phyloP scores from a whole-genome alignment of 1,140 invertebrate genomes.

The Antheraea mylitta region DNA sequence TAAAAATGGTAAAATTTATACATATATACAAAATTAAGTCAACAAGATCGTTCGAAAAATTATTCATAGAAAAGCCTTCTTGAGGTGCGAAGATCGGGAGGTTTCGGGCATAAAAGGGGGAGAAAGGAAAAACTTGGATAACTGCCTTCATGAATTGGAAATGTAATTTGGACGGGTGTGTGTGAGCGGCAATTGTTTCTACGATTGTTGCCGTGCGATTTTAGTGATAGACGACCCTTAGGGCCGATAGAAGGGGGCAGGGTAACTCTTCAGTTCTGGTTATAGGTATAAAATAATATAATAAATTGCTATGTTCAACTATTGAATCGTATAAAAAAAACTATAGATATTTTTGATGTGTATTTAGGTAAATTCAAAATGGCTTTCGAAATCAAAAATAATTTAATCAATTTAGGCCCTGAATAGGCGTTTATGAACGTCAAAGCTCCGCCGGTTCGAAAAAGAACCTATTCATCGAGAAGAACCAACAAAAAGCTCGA shows the following conservation, averaged over 20 bases:
- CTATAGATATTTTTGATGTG: no score
- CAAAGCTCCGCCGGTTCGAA: no score
- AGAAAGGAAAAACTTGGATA: conserved; percentile 40
- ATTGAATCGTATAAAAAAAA: no score
- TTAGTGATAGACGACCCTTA: conserved; percentile 35
- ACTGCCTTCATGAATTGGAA: conserved; percentile 73
- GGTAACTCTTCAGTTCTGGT: no score
- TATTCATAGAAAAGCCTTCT: conserved; percentile 67
- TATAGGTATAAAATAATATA: no score
- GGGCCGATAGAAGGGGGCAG: not conserved
- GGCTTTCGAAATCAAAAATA: no score
- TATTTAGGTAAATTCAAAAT: no score
- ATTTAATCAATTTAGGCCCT: no score
- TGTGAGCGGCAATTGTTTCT: conserved; percentile 49
- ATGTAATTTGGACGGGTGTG: conserved; percentile 55
- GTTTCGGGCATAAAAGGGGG: conserved; percentile 13
- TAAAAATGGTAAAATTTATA: conserved; percentile 29
- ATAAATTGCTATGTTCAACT: no score
- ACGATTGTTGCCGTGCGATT: conserved; percentile 34
- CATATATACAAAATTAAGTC: conserved; percentile 70
- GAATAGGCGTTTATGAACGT: no score
- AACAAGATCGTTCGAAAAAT: conserved; percentile 62
- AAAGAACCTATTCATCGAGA: no score
- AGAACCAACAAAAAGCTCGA: no score
- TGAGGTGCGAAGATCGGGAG: conserved; percentile 47